phyloP scores from a whole-genome alignment of 2,888 invertebrate species.

The Xanthorhoe designata region DNA sequence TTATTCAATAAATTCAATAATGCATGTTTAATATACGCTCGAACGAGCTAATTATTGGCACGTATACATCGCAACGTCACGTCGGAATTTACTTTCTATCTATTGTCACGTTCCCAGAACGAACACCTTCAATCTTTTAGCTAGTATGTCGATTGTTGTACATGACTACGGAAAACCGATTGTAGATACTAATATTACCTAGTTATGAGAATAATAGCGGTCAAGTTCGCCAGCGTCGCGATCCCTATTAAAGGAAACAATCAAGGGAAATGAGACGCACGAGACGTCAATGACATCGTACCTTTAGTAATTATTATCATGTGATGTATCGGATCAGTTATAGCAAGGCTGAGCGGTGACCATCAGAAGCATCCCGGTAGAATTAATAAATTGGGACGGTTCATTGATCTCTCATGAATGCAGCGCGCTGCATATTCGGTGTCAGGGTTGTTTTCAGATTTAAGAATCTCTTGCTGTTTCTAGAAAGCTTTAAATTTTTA shows the following conservation, averaged over 20 bases:
- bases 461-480: neutral
- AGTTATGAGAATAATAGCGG: conserved; percentile 35
- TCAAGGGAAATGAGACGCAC: conserved; percentile 53
- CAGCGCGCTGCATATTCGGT: conserved; percentile 35
- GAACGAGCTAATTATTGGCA: conserved; percentile 49
- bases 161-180: conserved; percentile 34
- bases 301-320: conserved; percentile 48
- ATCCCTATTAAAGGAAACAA: conserved; percentile 53
- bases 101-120: conserved; percentile 75
- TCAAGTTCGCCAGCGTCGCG: conserved; percentile 33
- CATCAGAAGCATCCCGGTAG: conserved; percentile 34
- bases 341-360: conserved; percentile 39
- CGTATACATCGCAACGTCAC: conserved; percentile 67
- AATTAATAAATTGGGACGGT: conserved; percentile 38
- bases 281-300: conserved; percentile 47
- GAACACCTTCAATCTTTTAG: conserved; percentile 51
- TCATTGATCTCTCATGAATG: conserved; percentile 29
- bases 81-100: conserved; percentile 56
- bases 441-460: conserved; percentile 12
- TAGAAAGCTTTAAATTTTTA: neutral
- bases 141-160: conserved; percentile 50
- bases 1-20: conserved; percentile 33
- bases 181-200: neutral
- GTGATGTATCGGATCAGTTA: conserved; percentile 31
- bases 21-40: conserved; percentile 24